These are phyloP conservation scores for Troglohyphantes excavatus DNA, from an alignment of 2,888 invertebrate species.

Conservation along the genomic window DNA sequence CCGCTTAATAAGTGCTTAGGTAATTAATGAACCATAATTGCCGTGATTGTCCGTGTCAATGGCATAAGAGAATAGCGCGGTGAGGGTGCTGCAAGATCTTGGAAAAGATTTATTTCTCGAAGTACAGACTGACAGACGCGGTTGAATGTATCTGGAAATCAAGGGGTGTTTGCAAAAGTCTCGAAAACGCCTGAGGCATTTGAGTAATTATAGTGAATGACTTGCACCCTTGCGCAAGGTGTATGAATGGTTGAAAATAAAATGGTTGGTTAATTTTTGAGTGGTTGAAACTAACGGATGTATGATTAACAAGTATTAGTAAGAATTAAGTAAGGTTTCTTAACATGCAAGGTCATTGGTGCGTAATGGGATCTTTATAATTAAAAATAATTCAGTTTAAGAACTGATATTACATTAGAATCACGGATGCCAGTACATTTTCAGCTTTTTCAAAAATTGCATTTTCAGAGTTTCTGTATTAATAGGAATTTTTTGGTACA, in stretches of 20 bases:
- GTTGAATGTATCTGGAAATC: not conserved
- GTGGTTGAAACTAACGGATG: not conserved
- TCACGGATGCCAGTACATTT: too few relatives aligned
- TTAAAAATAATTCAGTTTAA: too few relatives aligned
- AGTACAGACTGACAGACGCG: conserved; percentile 34
- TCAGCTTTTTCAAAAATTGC: too few relatives aligned
- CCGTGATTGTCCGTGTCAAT: conserved; percentile 64
- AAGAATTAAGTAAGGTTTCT: too few relatives aligned
- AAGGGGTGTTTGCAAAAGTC: not conserved
- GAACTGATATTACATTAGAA: too few relatives aligned
- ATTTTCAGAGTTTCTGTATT: too few relatives aligned
- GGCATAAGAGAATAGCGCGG: conserved; percentile 37
- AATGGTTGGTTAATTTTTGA: too few relatives aligned
- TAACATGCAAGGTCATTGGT: too few relatives aligned
- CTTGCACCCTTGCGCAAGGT: not conserved
- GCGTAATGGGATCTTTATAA: too few relatives aligned
- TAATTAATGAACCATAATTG: conserved; percentile 70
- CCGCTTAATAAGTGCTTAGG: conserved; percentile 57
- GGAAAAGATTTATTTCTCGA: conserved; percentile 51
- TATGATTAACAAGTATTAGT: too few relatives aligned
- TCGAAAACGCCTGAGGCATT: conserved; percentile 10
- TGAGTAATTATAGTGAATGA: conserved; percentile 20
- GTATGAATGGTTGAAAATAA: too few relatives aligned
- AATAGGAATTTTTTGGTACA: too few relatives aligned
- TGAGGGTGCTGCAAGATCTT: not conserved